Evolutionary conservation across 1,140 invertebrate genomes (phyloP), one percentile per base, ranked within the genome.

Genomic region (Neoseiulus cucumeris): DNA sequence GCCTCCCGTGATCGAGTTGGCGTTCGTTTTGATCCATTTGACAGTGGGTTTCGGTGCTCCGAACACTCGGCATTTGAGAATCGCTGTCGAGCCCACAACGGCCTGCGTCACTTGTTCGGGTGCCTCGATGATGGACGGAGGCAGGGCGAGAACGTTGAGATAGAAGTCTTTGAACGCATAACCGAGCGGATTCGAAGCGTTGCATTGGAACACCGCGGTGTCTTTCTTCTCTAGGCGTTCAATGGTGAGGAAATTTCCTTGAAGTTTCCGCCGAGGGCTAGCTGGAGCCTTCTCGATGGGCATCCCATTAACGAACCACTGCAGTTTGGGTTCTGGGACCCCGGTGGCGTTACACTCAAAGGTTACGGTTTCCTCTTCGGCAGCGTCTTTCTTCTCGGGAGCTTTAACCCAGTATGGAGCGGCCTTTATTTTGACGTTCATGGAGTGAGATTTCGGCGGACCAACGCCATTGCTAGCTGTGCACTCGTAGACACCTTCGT

Each of bases 141-240:
- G 83, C 64, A 96, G 79, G 14, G 90, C 90, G 69, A 93, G 78
- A 7, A 99, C 94, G 78, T 98, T 98, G 6, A 99, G 83, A 73
- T 90, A 98, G 44, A 96, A 89, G 80, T 98, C 93, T 73, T 91
- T 91, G 78, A 94, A 98, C 14, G 96, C 89, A 76, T 98, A 98
- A 33, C 95, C 95, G 69, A 91, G 81, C n/a, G 86, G 87, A 75
- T 98, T 98, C 67, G 92, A 95, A 0, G 93, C 94, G 78, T 99
- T 99, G 77, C 95, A 98, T 55, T 96, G 93, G 73, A 95, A 93
- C 76, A 98, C 96, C 66, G 91, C 92, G 6, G 92, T 95, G 75
- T 99, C 96, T 44, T 81, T 81, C 75, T 91, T 92, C 18, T 81
- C 79, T 20, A 98, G 76, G 70, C 86, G 85, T 14, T 83, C 81